Base-by-base conservation (phyloP, 2,113 vertebrate genomes). In the Dolichotis patagonum region DNA sequence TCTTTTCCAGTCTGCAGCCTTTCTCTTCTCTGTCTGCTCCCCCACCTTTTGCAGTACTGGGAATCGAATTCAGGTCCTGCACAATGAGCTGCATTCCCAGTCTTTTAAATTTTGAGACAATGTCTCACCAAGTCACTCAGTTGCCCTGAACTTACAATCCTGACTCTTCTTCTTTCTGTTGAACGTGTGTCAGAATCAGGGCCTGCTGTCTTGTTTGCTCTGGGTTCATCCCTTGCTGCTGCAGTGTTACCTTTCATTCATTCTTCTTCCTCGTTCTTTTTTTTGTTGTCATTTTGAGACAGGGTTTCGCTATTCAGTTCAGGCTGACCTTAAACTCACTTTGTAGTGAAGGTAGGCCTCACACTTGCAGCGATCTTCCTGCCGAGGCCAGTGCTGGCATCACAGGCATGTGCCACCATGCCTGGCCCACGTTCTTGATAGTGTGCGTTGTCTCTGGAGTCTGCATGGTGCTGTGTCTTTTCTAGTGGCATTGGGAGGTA, bases 351-450 rank as follows among this genome's bases (percentile, higher is more conserved):
- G 14, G 65, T 32, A n/a, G 65, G 65, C 65, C 65, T 69, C 16
- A 5, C 19, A 69, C 35, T 69, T 7, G 5, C 5, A n/a, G 65
- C 2, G 3, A 8, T 69, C 67, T 16, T 62, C 35, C 67, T 20
- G 35, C 35, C 35, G 8, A 35, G 20, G 67, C 35, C 67, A 69
- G 67, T 69, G 67, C 67, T 69, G 67, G 35, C 35, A n/a, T 69
- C 4, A 38, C 35, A n/a, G 67, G 67, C 17, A 0, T 3, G 67
- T 7, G 17, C 35, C 67, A 38, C 67, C 67, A 38, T 35, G 17
- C 67, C 35, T 3, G 16, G 7, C 35, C 35, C 67, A 0, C 6
- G 0, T 26, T 63, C 78, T 83, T 0, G 0, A 16, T 9, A 65
- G 65, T n/a, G 30, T 41, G 58, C 28, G 38, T 2, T 16, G 43